A percentile compares a stretch with the other conserved stretches of the same genome.
Evolutionary conservation across 1,140 invertebrate species (phyloP).

Genomic region (Diorhabda elongata): DNA sequence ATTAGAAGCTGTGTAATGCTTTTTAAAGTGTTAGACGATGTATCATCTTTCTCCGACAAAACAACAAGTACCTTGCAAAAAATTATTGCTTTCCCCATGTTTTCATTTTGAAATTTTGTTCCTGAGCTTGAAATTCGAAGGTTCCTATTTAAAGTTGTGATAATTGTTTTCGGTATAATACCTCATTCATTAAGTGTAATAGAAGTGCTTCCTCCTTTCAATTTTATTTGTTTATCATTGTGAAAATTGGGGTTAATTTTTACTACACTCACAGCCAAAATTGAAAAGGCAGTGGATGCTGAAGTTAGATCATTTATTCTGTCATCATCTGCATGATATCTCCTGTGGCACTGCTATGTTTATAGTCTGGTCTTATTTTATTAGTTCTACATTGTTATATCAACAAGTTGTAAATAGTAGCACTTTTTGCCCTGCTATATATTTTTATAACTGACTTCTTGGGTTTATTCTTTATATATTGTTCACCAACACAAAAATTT

Average conservation of each 20-base stretch:
- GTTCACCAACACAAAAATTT: constrained; percentile 33
- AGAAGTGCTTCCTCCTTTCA: too few species aligned
- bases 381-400: too few species aligned
- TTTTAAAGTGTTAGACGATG: constrained; percentile 13
- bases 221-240: too few species aligned
- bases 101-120: not conserved
- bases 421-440: too few species aligned
- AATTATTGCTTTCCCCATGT: constrained; percentile 13
- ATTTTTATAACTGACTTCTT: not conserved
- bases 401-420: too few species aligned
- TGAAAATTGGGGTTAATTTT: too few species aligned
- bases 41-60: constrained; percentile 13
- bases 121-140: not conserved
- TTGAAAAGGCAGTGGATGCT: too few species aligned
- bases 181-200: constrained; percentile 11
- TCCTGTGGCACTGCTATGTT: too few species aligned
- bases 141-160: constrained; percentile 32
- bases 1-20: not conserved
- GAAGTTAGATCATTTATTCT: too few species aligned
- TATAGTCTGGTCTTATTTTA: too few species aligned
- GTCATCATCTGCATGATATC: too few species aligned
- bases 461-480: constrained; percentile 26
- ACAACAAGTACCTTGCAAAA: constrained; percentile 6
- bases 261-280: too few species aligned
- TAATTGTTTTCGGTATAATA: constrained; percentile 5